phyloP scores from a whole-genome alignment of 2,888 invertebrate genomes.

The Tryphoninae sp. region DNA sequence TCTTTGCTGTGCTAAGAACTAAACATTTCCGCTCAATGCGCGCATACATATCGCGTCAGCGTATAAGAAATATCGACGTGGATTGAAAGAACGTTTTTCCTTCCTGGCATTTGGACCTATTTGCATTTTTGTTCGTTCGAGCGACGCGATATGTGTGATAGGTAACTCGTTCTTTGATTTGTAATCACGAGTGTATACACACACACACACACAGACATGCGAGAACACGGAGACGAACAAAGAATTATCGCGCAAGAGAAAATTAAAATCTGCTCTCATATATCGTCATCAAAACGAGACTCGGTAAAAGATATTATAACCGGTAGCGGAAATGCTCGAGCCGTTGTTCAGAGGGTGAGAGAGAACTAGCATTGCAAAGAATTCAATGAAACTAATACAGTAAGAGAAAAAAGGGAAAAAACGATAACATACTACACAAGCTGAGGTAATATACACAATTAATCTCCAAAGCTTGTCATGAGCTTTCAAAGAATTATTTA shows the following conservation, averaged over 20 bases:
- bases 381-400: slow-evolving; percentile 35
- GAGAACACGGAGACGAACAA: neutral
- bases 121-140: slow-evolving; percentile 12
- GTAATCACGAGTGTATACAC: neutral
- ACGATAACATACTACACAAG: slow-evolving; percentile 49
- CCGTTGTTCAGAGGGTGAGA: slow-evolving; percentile 57
- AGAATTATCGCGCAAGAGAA: slow-evolving; percentile 8
- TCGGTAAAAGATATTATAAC: slow-evolving; percentile 34
- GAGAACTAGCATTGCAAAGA: slow-evolving; percentile 62
- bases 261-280: neutral
- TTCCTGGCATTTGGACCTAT: neutral
- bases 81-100: slow-evolving; percentile 17
- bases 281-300: neutral
- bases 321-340: slow-evolving; percentile 53
- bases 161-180: slow-evolving; percentile 23
- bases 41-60: slow-evolving; percentile 31
- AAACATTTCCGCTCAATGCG: slow-evolving; percentile 68
- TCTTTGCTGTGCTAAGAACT: slow-evolving; percentile 71
- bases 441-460: slow-evolving; percentile 59
- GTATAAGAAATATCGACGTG: neutral
- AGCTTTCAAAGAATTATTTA: slow-evolving; percentile 69
- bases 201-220: neutral
- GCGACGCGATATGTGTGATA: slow-evolving; percentile 22
- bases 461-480: slow-evolving; percentile 71
- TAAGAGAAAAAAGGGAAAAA: slow-evolving; percentile 1